Conservation (phyloP, 2,113 vertebrate species). For the Antechinus flavipes region DNA sequence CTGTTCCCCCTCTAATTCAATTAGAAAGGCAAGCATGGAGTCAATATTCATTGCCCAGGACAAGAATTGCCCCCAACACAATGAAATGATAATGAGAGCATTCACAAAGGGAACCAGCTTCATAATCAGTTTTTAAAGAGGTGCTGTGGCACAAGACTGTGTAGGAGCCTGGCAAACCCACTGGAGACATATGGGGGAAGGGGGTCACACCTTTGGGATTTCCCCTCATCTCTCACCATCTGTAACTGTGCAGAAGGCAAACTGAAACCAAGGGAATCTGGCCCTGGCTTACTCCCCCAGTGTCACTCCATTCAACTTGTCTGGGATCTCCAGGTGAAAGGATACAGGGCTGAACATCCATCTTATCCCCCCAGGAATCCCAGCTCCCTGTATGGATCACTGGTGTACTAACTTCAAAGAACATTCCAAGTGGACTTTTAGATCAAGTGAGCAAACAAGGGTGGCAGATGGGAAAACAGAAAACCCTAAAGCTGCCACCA, state of each 20-base stretch:
- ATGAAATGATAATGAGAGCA: conserved; percentile 87
- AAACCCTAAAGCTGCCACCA: not conserved
- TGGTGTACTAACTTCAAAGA: not conserved
- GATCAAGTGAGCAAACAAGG: not conserved
- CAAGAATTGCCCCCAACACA: conserved; percentile 78
- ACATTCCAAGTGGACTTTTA: not conserved
- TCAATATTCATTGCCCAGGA: conserved; percentile 85
- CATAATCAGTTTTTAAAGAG: conserved; percentile 85
- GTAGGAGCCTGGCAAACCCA: conserved; percentile 76
- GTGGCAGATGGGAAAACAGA: not conserved
- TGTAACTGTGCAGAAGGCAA: conserved; percentile 78
- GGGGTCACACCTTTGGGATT: conserved; percentile 73
- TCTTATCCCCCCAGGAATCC: not conserved
- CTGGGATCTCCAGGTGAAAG: conserved; percentile 53
- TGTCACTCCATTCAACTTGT: conserved; percentile 42
- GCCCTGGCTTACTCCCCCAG: conserved; percentile 22
- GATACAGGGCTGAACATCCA: not conserved
- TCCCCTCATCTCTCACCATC: conserved; percentile 77
- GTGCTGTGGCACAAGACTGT: conserved; percentile 73
- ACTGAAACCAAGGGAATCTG: conserved; percentile 80
- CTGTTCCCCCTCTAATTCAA: conserved; percentile 86
- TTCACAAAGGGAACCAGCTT: conserved; percentile 81
- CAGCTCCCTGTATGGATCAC: not conserved
- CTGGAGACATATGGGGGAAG: conserved; percentile 72
- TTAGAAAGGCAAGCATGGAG: conserved; percentile 89